Percentiles rank a stretch among this genome's conserved stretches.
phyloP scores from a whole-genome alignment of 2,888 invertebrate genomes.

The Dasysyrphus albostriatus region DNA sequence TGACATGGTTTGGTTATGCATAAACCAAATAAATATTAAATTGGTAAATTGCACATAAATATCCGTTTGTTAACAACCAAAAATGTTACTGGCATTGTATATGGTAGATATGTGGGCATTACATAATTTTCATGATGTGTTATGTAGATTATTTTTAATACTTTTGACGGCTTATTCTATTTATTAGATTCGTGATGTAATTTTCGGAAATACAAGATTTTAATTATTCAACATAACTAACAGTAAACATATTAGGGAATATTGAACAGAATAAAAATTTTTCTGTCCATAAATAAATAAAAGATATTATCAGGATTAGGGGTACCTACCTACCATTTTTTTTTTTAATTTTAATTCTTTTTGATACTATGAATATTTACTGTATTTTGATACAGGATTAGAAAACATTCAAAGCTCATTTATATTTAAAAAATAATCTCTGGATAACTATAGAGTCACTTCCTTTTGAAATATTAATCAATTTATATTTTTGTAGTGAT shows the following conservation, averaged over 20 bases:
- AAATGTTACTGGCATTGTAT: neutral
- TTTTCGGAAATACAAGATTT: neutral
- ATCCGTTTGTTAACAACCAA: conserved; percentile 26
- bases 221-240: neutral
- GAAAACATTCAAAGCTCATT: neutral
- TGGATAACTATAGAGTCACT: neutral
- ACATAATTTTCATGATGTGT: too few relatives aligned
- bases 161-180: neutral
- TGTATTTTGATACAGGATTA: too few relatives aligned
- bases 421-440: neutral
- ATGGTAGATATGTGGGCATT: too few relatives aligned
- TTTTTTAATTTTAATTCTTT: neutral
- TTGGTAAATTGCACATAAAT: conserved; percentile 24
- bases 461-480: neutral
- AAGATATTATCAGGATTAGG: neutral
- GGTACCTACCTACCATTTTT: neutral
- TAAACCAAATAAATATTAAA: conserved; percentile 16
- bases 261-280: neutral
- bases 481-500: too few relatives aligned
- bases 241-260: neutral
- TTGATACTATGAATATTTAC: too few relatives aligned
- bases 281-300: neutral
- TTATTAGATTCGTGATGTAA: conserved; percentile 12
- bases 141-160: neutral
- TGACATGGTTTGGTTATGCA: conserved; percentile 15